phyloP scores from a whole-genome alignment of 2,888 invertebrate genomes.

The Apomyelois bistriatella region DNA sequence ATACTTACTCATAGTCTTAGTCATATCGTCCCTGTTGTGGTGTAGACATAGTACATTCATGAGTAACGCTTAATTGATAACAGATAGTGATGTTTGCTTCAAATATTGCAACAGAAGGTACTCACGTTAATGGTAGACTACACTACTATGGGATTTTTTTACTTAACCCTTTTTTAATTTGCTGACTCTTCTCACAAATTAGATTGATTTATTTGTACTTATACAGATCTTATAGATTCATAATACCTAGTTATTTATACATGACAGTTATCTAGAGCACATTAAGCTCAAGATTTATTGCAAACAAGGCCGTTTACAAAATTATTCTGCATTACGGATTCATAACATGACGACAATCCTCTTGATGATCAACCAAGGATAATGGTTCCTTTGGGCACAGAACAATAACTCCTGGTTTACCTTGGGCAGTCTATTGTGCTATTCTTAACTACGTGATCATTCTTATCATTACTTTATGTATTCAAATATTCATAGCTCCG shows the following conservation, averaged over 20 bases:
- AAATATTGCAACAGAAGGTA: constrained; percentile 9
- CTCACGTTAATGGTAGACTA: not conserved
- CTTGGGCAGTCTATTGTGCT: constrained; percentile 40
- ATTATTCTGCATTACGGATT: constrained; percentile 15
- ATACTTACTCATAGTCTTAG: constrained; percentile 10
- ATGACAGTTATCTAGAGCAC: no score
- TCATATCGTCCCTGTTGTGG: constrained; percentile 4
- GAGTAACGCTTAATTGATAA: constrained; percentile 11
- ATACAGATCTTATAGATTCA: no score
- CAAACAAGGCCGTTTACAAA: not conserved
- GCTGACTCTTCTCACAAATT: no score
- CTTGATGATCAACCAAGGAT: constrained; percentile 19
- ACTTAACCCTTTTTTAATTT: not conserved
- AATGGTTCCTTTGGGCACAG: constrained; percentile 31
- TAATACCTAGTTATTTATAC: no score
- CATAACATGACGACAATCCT: constrained; percentile 16
- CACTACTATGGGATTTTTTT: not conserved
- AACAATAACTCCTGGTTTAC: constrained; percentile 36
- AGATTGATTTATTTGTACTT: no score
- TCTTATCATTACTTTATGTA: constrained; percentile 17
- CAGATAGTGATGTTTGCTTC: constrained; percentile 12
- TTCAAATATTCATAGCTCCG: not conserved
- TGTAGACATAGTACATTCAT: not conserved
- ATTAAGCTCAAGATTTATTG: not conserved
- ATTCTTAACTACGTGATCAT: constrained; percentile 41